phyloP scores from a whole-genome alignment of 1,140 invertebrate genomes.

The Zaprionus davidi region DNA sequence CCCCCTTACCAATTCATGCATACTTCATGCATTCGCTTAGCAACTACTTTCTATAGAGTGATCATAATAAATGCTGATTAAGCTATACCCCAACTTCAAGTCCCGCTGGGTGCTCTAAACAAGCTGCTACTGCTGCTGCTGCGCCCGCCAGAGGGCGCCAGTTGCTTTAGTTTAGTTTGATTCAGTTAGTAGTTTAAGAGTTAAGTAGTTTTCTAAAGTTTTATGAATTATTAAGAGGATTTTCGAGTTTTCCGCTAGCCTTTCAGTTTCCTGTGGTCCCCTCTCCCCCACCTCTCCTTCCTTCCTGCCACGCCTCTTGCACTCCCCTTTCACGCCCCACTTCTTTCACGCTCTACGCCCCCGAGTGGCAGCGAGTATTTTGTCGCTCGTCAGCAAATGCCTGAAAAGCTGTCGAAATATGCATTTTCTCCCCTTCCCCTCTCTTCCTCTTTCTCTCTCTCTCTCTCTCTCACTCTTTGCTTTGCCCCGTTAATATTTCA shows the following conservation, averaged over 20 bases:
- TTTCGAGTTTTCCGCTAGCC: constrained; percentile 80
- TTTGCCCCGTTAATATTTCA: constrained; percentile 65
- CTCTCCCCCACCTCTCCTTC: neutral
- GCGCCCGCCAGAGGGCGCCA: constrained; percentile 24
- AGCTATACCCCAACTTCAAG: neutral
- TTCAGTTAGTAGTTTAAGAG: constrained; percentile 82
- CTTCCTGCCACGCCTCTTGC: neutral
- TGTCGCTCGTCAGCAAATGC: constrained; percentile 68
- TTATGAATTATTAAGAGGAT: constrained; percentile 83
- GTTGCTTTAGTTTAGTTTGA: constrained; percentile 80
- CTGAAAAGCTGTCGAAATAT: constrained; percentile 81
- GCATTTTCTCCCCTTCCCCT: constrained; percentile 54
- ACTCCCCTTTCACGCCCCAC: constrained; percentile 15
- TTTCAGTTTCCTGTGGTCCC: constrained; percentile 51
- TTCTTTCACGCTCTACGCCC: neutral
- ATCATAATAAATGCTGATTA: neutral
- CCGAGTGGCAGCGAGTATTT: constrained; percentile 9
- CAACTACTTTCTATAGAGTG: no score
- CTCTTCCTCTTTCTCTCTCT: neutral
- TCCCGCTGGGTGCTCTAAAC: constrained; percentile 3
- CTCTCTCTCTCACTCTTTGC: neutral
- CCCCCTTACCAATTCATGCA: neutral
- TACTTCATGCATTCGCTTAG: neutral
- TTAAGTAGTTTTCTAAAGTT: constrained; percentile 81
- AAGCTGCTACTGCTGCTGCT: neutral